These are phyloP conservation scores for Polypterus bichir DNA, from an alignment of 2,113 vertebrate species.

Conservation along the genomic window DNA sequence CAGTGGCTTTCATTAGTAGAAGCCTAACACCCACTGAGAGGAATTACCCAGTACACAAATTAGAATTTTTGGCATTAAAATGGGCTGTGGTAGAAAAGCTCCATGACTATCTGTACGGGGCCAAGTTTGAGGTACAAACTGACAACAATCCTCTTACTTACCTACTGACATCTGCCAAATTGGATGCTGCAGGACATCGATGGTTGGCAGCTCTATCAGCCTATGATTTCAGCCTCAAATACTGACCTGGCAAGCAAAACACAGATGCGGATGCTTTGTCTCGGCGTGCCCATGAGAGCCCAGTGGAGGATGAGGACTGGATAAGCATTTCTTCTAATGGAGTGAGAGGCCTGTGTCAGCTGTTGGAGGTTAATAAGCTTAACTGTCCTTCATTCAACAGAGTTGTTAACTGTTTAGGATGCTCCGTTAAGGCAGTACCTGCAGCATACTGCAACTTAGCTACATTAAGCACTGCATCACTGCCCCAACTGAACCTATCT, in stretches of 20 bases:
- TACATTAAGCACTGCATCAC: background rate
- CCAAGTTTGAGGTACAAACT: background rate
- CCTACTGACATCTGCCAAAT: background rate
- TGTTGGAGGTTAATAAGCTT: no score
- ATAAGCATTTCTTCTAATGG: background rate
- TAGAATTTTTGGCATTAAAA: no score
- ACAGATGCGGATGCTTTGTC: background rate
- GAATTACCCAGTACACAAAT: no score
- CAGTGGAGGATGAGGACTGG: background rate
- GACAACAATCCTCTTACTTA: conserved; percentile 1
- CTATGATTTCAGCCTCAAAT: conserved; percentile 1
- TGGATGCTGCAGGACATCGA: background rate
- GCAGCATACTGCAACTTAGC: background rate
- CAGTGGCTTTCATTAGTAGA: no score
- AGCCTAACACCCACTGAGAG: no score
- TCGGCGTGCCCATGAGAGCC: background rate
- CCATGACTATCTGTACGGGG: conserved; percentile 2
- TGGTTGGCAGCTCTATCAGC: background rate
- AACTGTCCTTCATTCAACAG: background rate
- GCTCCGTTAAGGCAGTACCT: background rate
- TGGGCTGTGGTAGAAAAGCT: background rate
- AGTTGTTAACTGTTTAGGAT: background rate
- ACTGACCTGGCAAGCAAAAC: background rate
- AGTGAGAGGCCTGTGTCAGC: background rate
- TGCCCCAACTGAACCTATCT: background rate